Base-by-base conservation (phyloP, 2,888 invertebrate species). In the Macrophya annulata region DNA sequence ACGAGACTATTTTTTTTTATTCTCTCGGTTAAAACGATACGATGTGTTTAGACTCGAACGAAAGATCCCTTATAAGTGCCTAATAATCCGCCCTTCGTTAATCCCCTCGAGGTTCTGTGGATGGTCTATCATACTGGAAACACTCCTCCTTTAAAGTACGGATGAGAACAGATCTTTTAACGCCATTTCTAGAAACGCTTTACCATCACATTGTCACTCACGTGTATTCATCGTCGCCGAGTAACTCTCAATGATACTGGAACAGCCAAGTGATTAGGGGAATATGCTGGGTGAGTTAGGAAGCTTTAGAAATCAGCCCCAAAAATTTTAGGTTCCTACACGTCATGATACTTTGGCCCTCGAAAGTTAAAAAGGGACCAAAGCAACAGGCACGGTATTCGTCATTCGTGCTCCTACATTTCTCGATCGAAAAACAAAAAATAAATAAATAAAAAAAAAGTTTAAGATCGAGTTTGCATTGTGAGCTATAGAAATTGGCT, bases 231-330 rank as follows among this genome's bases (percentile, higher is more conserved):
- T 62, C 81, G 81, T 77, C 81, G 21, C 62, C n/a, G 90, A 92
- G 89, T 92, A 90, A 87, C 87, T 92, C 90, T 91, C 92, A 93
- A 93, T 92, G 93, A 92, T 92, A 92, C 90, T 89, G 89, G 87
- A 87, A 89, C 90, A 91, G 89, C 88, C 85, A 82, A 76, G 43
- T 17, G 89, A 92, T 84, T 91, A 93, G 93, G 93, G 89, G 86
- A 87, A 81, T 87, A 92, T 86, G 87, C 87, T 77, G 83, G 84
- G 59, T 85, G 87, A 89, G 72, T 45, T 74, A 86, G 87, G 72
- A 77, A 85, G 86, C 45, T 40, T 71, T 8, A 2, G 62, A 51
- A 72, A 31, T 12, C 62, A 25, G 4, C 81, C 55, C 77, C 51
- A 9, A 37, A 77, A 31, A 55, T 77, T 55, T 37, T 1, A 81